phyloP scores from a whole-genome alignment of 2,888 invertebrate species.

The Oscheius myriophilus region DNA sequence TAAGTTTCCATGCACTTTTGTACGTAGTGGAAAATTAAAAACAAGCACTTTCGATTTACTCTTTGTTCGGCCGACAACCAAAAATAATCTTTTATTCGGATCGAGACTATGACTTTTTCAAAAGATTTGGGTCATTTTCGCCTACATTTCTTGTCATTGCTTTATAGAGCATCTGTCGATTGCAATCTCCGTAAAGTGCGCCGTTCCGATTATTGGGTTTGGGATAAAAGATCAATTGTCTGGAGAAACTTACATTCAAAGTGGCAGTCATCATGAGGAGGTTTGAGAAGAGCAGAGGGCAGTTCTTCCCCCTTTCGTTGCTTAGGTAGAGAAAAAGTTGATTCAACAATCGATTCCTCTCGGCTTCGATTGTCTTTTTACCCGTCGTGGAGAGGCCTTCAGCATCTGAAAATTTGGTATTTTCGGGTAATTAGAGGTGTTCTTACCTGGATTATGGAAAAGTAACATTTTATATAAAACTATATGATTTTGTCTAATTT shows the following conservation, averaged over 20 bases:
- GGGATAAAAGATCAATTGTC: not conserved
- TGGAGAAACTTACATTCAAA: conserved; percentile 47
- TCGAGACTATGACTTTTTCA: no score
- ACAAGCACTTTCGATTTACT: no score
- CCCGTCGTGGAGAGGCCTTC: conserved; percentile 54
- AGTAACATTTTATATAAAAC: conserved; percentile 59
- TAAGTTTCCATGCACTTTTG: no score
- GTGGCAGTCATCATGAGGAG: conserved; percentile 59
- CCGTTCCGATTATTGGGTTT: not conserved
- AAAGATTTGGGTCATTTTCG: no score
- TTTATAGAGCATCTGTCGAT: no score
- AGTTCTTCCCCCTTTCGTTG: conserved; percentile 40
- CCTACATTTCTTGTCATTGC: no score
- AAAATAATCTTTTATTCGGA: no score
- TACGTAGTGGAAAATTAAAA: no score
- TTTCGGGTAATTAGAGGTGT: not conserved
- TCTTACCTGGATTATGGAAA: conserved; percentile 56
- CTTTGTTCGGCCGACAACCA: no score
- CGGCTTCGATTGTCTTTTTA: conserved; percentile 47
- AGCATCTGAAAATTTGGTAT: conserved; percentile 43
- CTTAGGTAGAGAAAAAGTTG: conserved; percentile 45
- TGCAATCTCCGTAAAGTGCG: no score
- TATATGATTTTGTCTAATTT: conserved; percentile 52
- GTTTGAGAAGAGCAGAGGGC: conserved; percentile 48
- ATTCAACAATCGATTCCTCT: conserved; percentile 44